Conservation (phyloP, 2,113 vertebrate genomes). For the Lepidothrix coronata region DNA sequence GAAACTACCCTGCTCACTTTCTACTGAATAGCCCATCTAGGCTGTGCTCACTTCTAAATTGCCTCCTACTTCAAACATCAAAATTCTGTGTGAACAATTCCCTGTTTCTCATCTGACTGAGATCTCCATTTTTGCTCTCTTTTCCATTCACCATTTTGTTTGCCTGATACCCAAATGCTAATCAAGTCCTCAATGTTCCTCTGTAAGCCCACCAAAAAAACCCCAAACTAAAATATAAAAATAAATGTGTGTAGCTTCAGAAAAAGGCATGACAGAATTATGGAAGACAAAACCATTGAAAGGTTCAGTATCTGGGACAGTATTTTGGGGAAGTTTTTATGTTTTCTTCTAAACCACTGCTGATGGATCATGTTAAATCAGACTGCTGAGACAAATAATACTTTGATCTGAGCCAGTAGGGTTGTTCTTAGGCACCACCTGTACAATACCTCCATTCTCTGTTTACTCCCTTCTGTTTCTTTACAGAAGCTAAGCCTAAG, state of each 20-base stretch:
- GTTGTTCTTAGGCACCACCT: not conserved
- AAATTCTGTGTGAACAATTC: not conserved
- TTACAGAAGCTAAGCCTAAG: not conserved
- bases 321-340: not conserved
- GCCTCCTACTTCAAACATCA: not conserved
- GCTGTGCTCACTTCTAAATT: not conserved
- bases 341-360: not conserved
- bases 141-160: not conserved
- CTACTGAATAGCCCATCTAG: not conserved
- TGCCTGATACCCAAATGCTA: not conserved
- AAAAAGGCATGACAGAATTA: not conserved
- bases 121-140: not conserved
- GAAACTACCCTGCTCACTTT: not conserved
- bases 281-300: not conserved
- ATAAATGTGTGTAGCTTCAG: not conserved
- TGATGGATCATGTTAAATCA: not conserved
- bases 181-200: not conserved
- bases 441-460: not conserved
- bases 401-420: not conserved
- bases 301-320: not conserved
- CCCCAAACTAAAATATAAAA: not conserved
- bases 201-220: not conserved
- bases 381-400: not conserved
- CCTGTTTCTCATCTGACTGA: not conserved
- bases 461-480: not conserved